These are phyloP conservation scores for Drosophila nigricruria DNA, from an alignment of 2,888 invertebrate genomes.

Conservation along the genomic window DNA sequence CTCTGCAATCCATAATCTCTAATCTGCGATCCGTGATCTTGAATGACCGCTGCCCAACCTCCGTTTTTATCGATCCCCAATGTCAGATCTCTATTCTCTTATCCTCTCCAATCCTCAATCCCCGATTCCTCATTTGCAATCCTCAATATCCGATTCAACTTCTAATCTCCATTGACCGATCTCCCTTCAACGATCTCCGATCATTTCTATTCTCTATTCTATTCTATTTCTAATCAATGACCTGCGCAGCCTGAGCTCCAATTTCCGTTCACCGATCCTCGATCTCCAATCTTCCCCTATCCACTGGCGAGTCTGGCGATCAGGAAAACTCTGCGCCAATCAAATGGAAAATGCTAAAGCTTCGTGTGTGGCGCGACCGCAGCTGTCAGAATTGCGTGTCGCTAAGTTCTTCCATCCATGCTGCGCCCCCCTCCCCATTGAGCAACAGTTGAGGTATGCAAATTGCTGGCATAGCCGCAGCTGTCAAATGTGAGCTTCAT, in stretches of 20 bases:
- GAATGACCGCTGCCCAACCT: too few species aligned
- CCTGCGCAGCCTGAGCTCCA: too few species aligned
- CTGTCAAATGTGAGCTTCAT: slow-evolving; percentile 51
- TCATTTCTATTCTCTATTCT: too few species aligned
- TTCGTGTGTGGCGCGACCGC: slow-evolving; percentile 63
- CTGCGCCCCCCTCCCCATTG: neutral
- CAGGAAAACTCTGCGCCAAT: slow-evolving; percentile 55
- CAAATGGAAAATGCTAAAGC: slow-evolving; percentile 63
- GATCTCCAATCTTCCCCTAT: neutral
- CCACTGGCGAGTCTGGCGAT: neutral
- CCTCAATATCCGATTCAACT: neutral
- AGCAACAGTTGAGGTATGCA: slow-evolving; percentile 15
- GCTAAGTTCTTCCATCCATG: neutral
- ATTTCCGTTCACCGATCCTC: too few species aligned
- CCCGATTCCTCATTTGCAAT: neutral
- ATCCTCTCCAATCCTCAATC: too few species aligned
- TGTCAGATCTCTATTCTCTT: too few species aligned
- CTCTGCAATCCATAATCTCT: neutral
- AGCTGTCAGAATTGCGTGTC: slow-evolving; percentile 55
- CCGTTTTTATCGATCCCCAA: too few species aligned
- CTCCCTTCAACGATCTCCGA: neutral
- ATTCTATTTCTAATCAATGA: too few species aligned
- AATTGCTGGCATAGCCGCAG: slow-evolving; percentile 16
- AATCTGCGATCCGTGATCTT: too few species aligned
- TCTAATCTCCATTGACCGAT: too few species aligned